Conservation (phyloP, 2,888 invertebrate genomes). For the Tipula vernalis region DNA sequence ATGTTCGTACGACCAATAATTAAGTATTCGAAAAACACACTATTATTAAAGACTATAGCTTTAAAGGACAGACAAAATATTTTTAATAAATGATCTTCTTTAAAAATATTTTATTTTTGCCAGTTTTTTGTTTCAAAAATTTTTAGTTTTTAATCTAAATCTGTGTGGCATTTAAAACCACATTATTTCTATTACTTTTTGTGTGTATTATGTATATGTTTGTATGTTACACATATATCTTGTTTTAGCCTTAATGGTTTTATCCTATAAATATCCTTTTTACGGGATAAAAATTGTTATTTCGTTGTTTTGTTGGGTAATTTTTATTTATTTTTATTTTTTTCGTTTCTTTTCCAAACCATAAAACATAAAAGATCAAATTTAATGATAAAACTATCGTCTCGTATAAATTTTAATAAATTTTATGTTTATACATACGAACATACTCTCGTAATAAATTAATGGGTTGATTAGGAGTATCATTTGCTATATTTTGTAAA, state of each 20-base stretch:
- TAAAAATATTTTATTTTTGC: background rate
- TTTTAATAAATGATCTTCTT: background rate
- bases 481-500: background rate
- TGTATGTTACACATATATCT: background rate
- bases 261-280: background rate
- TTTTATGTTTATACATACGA: background rate
- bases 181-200: background rate
- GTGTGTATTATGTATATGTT: background rate
- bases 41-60: background rate
- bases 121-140: background rate
- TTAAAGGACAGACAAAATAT: background rate
- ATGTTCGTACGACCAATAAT: background rate
- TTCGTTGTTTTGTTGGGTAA: background rate
- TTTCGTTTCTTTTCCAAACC: background rate
- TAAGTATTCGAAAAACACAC: background rate
- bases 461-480: background rate
- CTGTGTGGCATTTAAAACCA: background rate
- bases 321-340: background rate
- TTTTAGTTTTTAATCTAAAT: background rate
- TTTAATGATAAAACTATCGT: conserved; percentile 4
- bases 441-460: background rate
- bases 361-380: background rate
- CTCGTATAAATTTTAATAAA: conserved; percentile 4
- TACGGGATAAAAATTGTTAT: background rate
- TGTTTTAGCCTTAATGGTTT: background rate